Percentiles rank a stretch among this genome's conserved stretches.
phyloP scores from a whole-genome alignment of 2,888 invertebrate species.

The Troglohyphantes excavatus region DNA sequence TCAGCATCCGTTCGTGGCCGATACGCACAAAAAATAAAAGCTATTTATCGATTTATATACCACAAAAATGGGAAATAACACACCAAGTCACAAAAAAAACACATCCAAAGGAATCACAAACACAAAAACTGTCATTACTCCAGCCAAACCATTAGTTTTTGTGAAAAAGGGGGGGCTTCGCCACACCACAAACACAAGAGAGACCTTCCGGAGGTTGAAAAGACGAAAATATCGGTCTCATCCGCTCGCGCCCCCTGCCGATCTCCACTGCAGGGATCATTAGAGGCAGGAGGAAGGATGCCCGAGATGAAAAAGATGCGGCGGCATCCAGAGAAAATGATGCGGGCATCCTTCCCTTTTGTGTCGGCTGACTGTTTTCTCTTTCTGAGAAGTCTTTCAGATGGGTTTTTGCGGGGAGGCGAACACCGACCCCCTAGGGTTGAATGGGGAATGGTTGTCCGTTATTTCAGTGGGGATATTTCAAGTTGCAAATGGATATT shows the following conservation, averaged over 20 bases:
- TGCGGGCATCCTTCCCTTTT: slow-evolving; percentile 15
- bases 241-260: slow-evolving; percentile 66
- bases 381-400: slow-evolving; percentile 65
- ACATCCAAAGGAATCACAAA: neutral
- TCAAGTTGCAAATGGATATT: slow-evolving; percentile 18
- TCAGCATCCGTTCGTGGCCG: neutral
- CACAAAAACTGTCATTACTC: slow-evolving; percentile 50
- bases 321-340: slow-evolving; percentile 28
- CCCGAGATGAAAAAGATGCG: slow-evolving; percentile 66
- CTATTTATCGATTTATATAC: slow-evolving; percentile 23
- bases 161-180: neutral
- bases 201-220: slow-evolving; percentile 33
- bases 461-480: slow-evolving; percentile 12
- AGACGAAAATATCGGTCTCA: slow-evolving; percentile 68
- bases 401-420: slow-evolving; percentile 15
- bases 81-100: slow-evolving; percentile 7
- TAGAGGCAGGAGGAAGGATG: slow-evolving; percentile 76
- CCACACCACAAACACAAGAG: slow-evolving; percentile 33
- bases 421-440: slow-evolving; percentile 42
- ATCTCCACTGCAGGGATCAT: slow-evolving; percentile 72
- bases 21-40: neutral
- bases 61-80: slow-evolving; percentile 34
- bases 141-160: slow-evolving; percentile 56
- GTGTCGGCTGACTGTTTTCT: slow-evolving; percentile 66
- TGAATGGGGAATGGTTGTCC: slow-evolving; percentile 14